Evolutionary conservation across 2,113 vertebrate genomes (phyloP).

Genomic region (Dipodomys spectabilis): DNA sequence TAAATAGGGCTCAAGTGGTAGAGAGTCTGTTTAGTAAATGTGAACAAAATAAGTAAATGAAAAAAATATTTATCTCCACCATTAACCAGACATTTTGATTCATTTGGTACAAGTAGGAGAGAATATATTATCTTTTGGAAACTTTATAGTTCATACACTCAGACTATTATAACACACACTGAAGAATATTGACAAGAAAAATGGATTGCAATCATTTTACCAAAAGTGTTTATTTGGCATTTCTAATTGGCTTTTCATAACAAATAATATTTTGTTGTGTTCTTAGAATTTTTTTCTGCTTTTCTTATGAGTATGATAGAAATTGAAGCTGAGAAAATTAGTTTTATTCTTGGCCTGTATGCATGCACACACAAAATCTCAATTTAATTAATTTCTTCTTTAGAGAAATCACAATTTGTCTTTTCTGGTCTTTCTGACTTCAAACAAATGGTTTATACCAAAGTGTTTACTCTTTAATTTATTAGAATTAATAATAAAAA

Average conservation of each 20-base stretch:
- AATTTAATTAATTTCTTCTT: slow-evolving; percentile 40
- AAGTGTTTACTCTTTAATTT: background rate
- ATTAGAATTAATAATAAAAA: background rate
- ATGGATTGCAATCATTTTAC: background rate
- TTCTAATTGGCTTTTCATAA: background rate
- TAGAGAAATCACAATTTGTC: slow-evolving; percentile 21
- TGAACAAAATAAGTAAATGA: too few species aligned
- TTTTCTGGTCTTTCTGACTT: slow-evolving; percentile 31
- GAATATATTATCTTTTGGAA: slow-evolving; percentile 11
- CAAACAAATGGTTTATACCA: slow-evolving; percentile 22
- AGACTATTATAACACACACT: background rate
- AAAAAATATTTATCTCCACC: too few species aligned
- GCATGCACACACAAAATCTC: background rate
- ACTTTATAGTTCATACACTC: background rate
- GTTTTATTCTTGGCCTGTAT: slow-evolving; percentile 23
- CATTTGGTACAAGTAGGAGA: background rate
- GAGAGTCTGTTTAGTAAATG: too few species aligned
- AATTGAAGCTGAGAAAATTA: background rate
- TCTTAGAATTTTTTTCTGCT: background rate
- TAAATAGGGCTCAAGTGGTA: too few species aligned
- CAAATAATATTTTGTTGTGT: slow-evolving; percentile 36
- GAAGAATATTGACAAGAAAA: background rate
- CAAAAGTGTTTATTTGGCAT: background rate
- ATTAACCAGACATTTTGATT: background rate
- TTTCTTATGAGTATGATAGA: slow-evolving; percentile 29